Evolutionary conservation across 2,888 invertebrate species (phyloP).

Genomic region (Ormyrus pomaceus): DNA sequence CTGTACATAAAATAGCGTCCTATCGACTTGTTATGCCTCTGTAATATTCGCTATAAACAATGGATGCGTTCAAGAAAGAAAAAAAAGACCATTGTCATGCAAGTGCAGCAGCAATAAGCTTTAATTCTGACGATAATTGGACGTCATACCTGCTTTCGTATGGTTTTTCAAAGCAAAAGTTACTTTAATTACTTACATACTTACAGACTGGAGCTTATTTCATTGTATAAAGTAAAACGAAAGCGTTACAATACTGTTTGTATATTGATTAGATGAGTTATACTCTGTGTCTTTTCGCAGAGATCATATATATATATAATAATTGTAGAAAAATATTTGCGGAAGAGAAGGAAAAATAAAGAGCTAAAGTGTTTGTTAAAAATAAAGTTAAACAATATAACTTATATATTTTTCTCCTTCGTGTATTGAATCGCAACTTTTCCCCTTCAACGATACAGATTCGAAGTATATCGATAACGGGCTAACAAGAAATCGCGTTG

Average conservation of each 20-base stretch:
- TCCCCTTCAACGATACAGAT: neutral
- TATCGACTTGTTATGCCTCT: constrained; percentile 38
- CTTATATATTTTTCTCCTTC: constrained; percentile 3
- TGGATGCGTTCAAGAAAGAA: neutral
- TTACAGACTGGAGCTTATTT: neutral
- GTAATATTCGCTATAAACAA: neutral
- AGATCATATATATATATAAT: neutral
- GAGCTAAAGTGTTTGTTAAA: constrained; percentile 1
- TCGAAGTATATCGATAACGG: constrained; percentile 3
- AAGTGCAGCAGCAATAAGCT: constrained; percentile 27
- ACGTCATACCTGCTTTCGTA: no score
- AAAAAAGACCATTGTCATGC: neutral
- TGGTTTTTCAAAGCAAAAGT: no score
- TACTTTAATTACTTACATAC: no score
- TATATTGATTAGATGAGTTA: constrained; percentile 10
- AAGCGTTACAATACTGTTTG: constrained; percentile 37
- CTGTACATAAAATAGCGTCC: constrained; percentile 39
- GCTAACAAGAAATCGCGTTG: neutral
- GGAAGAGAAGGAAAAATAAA: neutral
- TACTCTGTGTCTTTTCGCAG: constrained; percentile 12
- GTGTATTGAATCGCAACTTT: constrained; percentile 3
- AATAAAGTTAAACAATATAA: neutral
- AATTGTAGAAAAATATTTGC: constrained; percentile 2
- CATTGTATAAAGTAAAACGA: constrained; percentile 2
- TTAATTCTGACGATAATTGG: no score